A percentile compares a stretch with the other conserved stretches of the same genome.
These are phyloP conservation scores for Phoxinus phoxinus DNA, from an alignment of 2,113 vertebrate species.

Conservation along the genomic window DNA sequence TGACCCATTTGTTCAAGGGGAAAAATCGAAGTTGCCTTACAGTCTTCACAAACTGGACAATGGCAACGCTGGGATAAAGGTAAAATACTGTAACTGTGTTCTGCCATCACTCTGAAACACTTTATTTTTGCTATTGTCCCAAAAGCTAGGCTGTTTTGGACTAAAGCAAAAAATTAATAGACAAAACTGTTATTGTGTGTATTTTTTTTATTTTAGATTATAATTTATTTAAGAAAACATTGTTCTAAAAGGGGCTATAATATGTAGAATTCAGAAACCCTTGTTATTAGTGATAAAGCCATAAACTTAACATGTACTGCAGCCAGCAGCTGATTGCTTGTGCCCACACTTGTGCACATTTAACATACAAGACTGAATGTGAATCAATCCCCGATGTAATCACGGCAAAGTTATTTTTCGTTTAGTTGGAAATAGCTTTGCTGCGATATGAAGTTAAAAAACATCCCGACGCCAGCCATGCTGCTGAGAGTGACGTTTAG, in stretches of 20 bases:
- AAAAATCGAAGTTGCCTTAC: constrained; percentile 88
- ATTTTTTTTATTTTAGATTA: not conserved
- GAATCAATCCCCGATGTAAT: no score
- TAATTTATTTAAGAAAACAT: not conserved
- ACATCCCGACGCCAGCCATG: no score
- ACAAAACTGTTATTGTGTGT: not conserved
- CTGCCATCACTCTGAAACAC: not conserved
- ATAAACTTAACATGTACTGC: no score
- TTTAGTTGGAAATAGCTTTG: no score
- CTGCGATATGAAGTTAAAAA: no score
- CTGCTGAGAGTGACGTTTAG: no score
- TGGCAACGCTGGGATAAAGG: constrained; percentile 90
- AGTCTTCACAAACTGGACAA: constrained; percentile 89
- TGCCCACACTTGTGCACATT: no score
- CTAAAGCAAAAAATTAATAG: not conserved
- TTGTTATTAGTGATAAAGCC: no score
- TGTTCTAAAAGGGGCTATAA: not conserved
- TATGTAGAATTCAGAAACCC: no score
- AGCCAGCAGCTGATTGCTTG: no score
- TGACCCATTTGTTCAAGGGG: constrained; percentile 87
- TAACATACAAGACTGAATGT: no score
- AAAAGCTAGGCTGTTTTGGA: not conserved
- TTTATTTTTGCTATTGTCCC: not conserved
- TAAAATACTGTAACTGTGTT: constrained; percentile 55
- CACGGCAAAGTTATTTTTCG: no score